phyloP scores from a whole-genome alignment of 2,113 vertebrate species.

The Crotalus tigris region DNA sequence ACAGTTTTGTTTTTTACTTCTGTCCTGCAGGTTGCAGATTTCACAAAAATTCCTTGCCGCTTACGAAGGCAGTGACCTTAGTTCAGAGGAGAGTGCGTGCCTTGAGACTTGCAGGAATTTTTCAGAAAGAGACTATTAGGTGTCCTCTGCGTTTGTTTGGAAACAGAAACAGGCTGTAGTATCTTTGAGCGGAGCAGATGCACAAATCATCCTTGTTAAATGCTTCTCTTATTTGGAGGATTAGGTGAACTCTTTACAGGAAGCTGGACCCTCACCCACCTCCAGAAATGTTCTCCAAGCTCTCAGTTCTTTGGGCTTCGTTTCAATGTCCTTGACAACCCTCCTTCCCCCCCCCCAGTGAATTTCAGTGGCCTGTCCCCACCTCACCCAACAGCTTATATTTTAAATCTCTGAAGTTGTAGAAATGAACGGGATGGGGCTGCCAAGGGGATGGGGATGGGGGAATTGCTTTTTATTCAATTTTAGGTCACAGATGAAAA shows the following conservation, averaged over 20 bases:
- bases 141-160: neutral
- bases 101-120: neutral
- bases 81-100: neutral
- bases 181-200: neutral
- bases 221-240: neutral
- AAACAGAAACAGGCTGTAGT: neutral
- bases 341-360: fast-evolving
- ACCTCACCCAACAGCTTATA: constrained; percentile 7
- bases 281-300: constrained; percentile 6
- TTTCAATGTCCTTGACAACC: constrained; percentile 59
- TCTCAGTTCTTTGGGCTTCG: constrained; percentile 9
- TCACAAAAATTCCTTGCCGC: neutral
- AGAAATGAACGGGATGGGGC: constrained; percentile 4
- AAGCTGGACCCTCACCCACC: constrained; percentile 6
- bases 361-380: neutral
- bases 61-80: neutral
- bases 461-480: neutral
- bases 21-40: neutral
- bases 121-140: neutral
- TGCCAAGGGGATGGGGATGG: neutral
- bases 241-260: neutral
- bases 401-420: constrained; percentile 19
- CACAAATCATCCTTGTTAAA: neutral
- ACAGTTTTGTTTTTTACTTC: neutral
- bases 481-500: neutral